Conservation (phyloP, 2,888 invertebrate genomes). For the Chaitophorus viminalis region DNA sequence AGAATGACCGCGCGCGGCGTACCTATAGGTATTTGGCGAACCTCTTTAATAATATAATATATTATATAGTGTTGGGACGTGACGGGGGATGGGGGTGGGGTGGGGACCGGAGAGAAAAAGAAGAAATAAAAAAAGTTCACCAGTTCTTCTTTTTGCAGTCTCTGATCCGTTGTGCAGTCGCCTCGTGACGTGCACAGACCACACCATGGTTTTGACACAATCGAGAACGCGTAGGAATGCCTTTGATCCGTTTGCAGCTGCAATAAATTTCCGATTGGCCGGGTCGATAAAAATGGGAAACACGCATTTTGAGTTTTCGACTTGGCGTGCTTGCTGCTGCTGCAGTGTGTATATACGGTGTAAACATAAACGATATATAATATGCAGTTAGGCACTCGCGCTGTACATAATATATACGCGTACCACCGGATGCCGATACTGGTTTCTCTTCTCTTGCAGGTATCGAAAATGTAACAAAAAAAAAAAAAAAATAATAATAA, state of each 20-base stretch:
- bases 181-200: constrained; percentile 55
- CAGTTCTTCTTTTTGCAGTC: constrained; percentile 22
- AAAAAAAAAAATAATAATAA: background rate
- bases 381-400: background rate
- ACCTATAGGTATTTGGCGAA: constrained; percentile 27
- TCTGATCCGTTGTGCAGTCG: background rate
- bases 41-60: background rate
- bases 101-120: background rate
- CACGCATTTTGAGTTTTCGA: constrained; percentile 57
- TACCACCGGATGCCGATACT: constrained; percentile 22
- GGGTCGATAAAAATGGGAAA: constrained; percentile 54
- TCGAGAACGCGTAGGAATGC: constrained; percentile 60
- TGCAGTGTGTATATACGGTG: background rate
- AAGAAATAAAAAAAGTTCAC: constrained; percentile 16
- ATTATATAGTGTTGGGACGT: constrained; percentile 17
- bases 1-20: constrained; percentile 26
- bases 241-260: constrained; percentile 54
- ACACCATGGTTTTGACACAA: constrained; percentile 59
- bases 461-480: constrained; percentile 15
- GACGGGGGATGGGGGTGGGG: too few relatives aligned
- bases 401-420: background rate
- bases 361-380: background rate
- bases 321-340: background rate
- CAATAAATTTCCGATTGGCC: constrained; percentile 58
- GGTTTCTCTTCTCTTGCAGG: background rate